Conservation (phyloP, 2,797 vertebrate genomes). For the Gastrophryne carolinensis region DNA sequence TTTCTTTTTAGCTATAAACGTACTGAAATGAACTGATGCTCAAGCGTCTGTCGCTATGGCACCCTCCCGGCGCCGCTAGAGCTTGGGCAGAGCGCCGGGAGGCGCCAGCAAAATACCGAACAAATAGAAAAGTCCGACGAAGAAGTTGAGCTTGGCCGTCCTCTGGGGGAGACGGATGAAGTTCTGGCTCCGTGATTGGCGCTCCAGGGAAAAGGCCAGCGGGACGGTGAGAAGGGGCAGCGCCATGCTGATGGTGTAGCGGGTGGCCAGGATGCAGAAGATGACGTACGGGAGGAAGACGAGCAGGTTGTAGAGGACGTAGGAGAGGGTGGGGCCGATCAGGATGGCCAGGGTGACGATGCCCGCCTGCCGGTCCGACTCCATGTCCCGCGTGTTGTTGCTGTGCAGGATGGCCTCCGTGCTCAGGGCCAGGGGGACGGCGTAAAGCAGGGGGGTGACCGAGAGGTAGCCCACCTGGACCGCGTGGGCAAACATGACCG, state of each 20-base stretch:
- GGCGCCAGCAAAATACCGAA: slow-evolving; percentile 89
- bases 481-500: slow-evolving; percentile 93
- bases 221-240: slow-evolving; percentile 93
- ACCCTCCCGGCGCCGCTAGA: slow-evolving; percentile 55
- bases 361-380: slow-evolving; percentile 90
- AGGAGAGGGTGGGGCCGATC: slow-evolving; percentile 87
- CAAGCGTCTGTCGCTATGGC: too few relatives aligned
- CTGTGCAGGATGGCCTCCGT: slow-evolving; percentile 97
- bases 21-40: too few relatives aligned
- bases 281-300: slow-evolving; percentile 92
- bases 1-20: too few relatives aligned
- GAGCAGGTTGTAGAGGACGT: slow-evolving; percentile 86
- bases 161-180: slow-evolving; percentile 90
- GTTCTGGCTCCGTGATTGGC: slow-evolving; percentile 86
- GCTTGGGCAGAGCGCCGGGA: slow-evolving; percentile 80
- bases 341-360: slow-evolving; percentile 97
- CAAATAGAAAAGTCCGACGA: slow-evolving; percentile 94
- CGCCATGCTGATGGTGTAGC: slow-evolving; percentile 92
- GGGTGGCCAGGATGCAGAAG: slow-evolving; percentile 91
- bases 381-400: slow-evolving; percentile 98
- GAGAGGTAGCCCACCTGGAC: slow-evolving; percentile 95
- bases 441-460: slow-evolving; percentile 87
- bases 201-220: slow-evolving; percentile 92
- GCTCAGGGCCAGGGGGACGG: slow-evolving; percentile 90
- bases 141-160: slow-evolving; percentile 94